Conservation (phyloP, 2,113 vertebrate species). For the Cyphomyrus plagiostoma region DNA sequence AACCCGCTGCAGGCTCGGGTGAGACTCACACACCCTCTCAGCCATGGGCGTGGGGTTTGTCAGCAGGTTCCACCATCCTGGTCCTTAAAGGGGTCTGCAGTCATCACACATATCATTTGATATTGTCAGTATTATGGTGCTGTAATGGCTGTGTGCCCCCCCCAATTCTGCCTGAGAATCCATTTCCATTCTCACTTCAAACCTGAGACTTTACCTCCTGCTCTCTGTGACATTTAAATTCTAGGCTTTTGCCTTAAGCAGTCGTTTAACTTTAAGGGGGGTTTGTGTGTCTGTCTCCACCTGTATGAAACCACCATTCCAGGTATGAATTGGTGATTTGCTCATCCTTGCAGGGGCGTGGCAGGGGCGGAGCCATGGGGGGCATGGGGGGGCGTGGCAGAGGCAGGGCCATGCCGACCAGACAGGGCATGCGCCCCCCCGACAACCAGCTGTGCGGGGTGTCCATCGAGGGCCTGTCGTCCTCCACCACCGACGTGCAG, state of each 20-base stretch:
- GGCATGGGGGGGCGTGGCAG: conserved; percentile 69
- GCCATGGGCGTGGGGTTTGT: neutral
- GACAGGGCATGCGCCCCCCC: conserved; percentile 69
- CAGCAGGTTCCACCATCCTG: neutral
- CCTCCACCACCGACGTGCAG: conserved; percentile 84
- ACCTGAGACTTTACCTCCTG: neutral
- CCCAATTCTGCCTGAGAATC: neutral
- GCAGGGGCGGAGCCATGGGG: conserved; percentile 67
- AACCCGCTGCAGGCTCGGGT: conserved; percentile 66
- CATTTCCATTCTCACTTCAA: neutral
- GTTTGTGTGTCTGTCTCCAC: neutral
- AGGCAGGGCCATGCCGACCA: conserved; percentile 70
- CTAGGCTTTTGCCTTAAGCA: neutral
- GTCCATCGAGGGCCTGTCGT: conserved; percentile 92
- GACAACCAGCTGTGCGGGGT: conserved; percentile 76
- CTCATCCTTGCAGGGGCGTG: conserved; percentile 57
- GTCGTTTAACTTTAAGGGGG: neutral
- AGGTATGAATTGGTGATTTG: neutral
- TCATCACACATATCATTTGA: neutral
- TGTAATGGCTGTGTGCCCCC: neutral
- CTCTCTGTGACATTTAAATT: neutral
- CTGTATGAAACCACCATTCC: neutral
- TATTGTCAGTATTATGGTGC: neutral
- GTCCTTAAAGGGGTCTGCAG: neutral
- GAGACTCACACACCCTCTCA: conserved; percentile 14